Base-by-base conservation (phyloP, 2,797 vertebrate genomes). In the Anniella stebbinsi region DNA sequence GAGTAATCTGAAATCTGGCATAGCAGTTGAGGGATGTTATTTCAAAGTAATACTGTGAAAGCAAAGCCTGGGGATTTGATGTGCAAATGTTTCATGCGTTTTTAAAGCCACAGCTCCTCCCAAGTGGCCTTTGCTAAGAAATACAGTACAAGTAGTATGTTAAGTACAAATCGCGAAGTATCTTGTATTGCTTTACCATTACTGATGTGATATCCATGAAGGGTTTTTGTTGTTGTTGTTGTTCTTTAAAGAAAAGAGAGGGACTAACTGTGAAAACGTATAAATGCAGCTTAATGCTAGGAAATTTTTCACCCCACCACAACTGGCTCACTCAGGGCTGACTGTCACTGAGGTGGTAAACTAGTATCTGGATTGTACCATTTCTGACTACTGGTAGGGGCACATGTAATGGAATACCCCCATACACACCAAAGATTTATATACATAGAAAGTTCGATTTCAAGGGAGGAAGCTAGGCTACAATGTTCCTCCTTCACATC, bases 21-120 rank as follows among this genome's bases (percentile, higher is more conserved):
- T 51, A 75, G 73, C 76, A 88, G 33, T 80, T 72, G 87, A 85
- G 66, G 67, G 80, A 91, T 73, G 45, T 38, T 85, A 78, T 83
- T 87, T 84, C 80, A 77, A 60, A 91, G 80, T 78, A 83, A 78
- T 70, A 78, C 51, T 4, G 18, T 51, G 36, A 84, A 84, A 88
- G 54, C 81, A 80, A 85, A 91, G 69, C 75, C 81, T 85, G 17
- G 69, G 87, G 54, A 75, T 91, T 91, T 88, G 77, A 85, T 67
- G 41, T 60, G 67, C 66, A 80, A 85, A 48, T 81, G 66, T 80
- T 84, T 80, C 87, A 54, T 75, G 67, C n/a, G n/a, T 67, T 80
- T 25, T 21, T 85, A 80, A 88, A 91, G 75, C 41, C 12, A 72
- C 72, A 85, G 82, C 82, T 85, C 76, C 60, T 88, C 76, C 82